Evolutionary conservation across 2,797 vertebrate genomes (phyloP).

Genomic region (Gymnothorax javanicus): DNA sequence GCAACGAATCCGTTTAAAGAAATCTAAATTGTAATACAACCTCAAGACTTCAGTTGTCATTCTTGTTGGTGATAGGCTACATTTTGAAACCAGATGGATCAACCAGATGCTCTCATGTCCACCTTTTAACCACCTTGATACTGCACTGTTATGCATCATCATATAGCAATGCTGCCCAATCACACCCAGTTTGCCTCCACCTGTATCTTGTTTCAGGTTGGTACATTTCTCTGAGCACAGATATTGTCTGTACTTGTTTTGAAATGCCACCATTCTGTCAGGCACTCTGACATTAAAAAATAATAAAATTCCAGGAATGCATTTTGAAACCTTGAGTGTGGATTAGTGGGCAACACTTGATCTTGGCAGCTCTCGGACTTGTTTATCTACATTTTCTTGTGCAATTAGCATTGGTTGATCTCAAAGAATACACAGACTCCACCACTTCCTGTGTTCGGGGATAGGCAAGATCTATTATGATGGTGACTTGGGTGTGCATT

Average conservation of each 20-base stretch:
- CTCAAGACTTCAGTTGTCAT: neutral
- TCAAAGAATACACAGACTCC: neutral
- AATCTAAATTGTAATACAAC: neutral
- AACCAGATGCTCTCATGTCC: neutral
- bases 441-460: neutral
- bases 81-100: neutral
- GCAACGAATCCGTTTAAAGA: neutral
- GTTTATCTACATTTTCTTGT: neutral
- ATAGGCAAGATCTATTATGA: neutral
- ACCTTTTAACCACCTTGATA: neutral
- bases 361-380: neutral
- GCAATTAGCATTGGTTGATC: neutral
- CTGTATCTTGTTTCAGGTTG: neutral
- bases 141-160: neutral
- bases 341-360: neutral
- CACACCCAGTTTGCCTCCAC: neutral
- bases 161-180: neutral
- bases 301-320: conserved; percentile 13
- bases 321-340: neutral
- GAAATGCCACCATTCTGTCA: conserved; percentile 16
- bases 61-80: neutral
- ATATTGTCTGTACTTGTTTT: conserved; percentile 25
- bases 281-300: conserved; percentile 8
- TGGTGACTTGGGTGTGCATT: too few species aligned
- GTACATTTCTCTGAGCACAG: neutral